Percentiles rank a stretch among this genome's conserved stretches.
Evolutionary conservation across 1,140 invertebrate species (phyloP).

Genomic region (Drosophila kanapiae): DNA sequence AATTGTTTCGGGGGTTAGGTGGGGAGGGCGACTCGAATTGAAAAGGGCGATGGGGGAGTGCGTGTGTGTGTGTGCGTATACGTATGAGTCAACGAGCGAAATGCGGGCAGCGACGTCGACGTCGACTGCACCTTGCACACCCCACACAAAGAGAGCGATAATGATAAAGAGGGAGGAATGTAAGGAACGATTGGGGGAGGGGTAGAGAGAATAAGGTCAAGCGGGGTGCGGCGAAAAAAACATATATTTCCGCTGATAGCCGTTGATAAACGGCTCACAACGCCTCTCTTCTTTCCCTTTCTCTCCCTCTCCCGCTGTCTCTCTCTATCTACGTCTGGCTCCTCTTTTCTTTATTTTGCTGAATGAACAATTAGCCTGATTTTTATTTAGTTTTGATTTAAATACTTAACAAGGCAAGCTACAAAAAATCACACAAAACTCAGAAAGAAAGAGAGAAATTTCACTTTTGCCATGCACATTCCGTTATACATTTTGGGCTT

Average conservation of each 20-base stretch:
- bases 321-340: neutral
- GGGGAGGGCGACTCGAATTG: neutral
- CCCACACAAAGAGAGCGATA: slow-evolving; percentile 27
- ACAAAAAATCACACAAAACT: slow-evolving; percentile 31
- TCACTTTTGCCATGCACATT: slow-evolving; percentile 64
- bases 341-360: slow-evolving; percentile 25
- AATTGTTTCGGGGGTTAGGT: neutral
- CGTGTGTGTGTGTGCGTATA: slow-evolving; percentile 13
- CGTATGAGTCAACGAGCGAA: slow-evolving; percentile 47
- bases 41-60: slow-evolving; percentile 14
- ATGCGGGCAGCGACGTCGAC: slow-evolving; percentile 36
- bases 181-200: slow-evolving; percentile 8
- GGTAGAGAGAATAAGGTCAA: slow-evolving; percentile 72
- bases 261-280: slow-evolving; percentile 65
- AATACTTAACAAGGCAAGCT: slow-evolving; percentile 52
- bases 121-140: slow-evolving; percentile 44
- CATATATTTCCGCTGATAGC: slow-evolving; percentile 78
- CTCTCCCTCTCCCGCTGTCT: neutral
- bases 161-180: slow-evolving; percentile 15
- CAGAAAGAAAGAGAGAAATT: slow-evolving; percentile 56
- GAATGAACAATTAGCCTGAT: slow-evolving; percentile 28
- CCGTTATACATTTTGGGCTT: slow-evolving; percentile 59
- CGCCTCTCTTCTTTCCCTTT: slow-evolving; percentile 8
- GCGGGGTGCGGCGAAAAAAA: slow-evolving; percentile 70
- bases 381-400: slow-evolving; percentile 51